Evolutionary conservation across 2,888 invertebrate species (phyloP), one percentile per base, ranked within the genome.

Genomic region (Selenia dentaria): DNA sequence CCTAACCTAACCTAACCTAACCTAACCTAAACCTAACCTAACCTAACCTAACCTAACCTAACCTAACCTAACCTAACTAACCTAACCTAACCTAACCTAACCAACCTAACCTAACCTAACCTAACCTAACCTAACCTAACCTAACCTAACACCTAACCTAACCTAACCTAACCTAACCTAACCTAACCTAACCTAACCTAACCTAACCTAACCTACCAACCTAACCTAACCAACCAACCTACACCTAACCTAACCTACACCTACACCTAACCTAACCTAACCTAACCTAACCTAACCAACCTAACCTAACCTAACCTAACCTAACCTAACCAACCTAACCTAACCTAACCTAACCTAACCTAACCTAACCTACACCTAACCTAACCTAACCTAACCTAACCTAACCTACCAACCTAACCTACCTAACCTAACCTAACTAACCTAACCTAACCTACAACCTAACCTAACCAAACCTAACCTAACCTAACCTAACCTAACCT

Each of bases 401-500:
- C 51, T 51, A 51, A 51, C 49, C 48, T 43, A n/a, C n/a, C n/a
- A 49, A 49, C 20, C 20, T 8, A 22, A 39, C 31, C 31, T 25
- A 44, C 49, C 49, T 44, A 44, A 50, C 43, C 49, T 50, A 43
- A 43, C 48, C 48, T 39, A 43, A 43, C 48, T 36, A 46, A 45
- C 45, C 51, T 39, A 42, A 50, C 45, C 49, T 47, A 51, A 43
- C 51, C 47, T 55, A n/a, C n/a, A 54, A 52, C 52, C 49, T 50
- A 47, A 50, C 50, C 48, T 45, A 47, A 47, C 50, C 16, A 2
- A 3, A 16, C 2, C 16, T 4, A 3, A 16, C 2, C 16, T 16
- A 16, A 16, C 16, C 16, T 16, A 16, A 16, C 16, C 16, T 16
- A 16, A 16, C 16, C 16, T 16, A 16, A 16, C 16, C 16, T 16